Percentiles rank a stretch among this genome's conserved stretches.
Evolutionary conservation across 1,140 invertebrate species (phyloP).

Genomic region (Bradysia coprophila): DNA sequence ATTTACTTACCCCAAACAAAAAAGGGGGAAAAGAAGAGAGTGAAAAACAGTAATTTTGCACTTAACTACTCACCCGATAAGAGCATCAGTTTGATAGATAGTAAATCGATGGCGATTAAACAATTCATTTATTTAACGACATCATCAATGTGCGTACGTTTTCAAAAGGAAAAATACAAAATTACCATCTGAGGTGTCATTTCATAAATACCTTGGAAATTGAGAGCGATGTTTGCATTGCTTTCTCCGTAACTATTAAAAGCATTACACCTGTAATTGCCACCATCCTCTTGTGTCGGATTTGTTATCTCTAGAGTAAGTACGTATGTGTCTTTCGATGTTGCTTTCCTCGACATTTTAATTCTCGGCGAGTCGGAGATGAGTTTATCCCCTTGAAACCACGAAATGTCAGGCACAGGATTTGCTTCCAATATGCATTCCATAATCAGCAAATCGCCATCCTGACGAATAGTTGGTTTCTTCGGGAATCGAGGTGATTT

Average conservation of each 20-base stretch:
- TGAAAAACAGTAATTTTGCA: no score
- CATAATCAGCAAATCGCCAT: slow-evolving; percentile 85
- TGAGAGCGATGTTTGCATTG: slow-evolving; percentile 98
- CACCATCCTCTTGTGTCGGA: slow-evolving; percentile 87
- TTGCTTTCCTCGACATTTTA: slow-evolving; percentile 69
- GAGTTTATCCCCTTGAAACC: slow-evolving; percentile 76
- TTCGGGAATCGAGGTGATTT: slow-evolving; percentile 92
- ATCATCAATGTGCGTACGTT: no score
- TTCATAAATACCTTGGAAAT: slow-evolving; percentile 99
- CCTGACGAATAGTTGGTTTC: slow-evolving; percentile 91
- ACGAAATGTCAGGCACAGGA: slow-evolving; percentile 86
- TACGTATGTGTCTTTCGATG: slow-evolving; percentile 75
- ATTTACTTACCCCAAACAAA: no score
- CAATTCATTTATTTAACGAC: no score
- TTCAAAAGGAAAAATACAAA: no score
- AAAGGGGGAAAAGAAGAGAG: no score
- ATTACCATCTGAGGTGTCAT: no score
- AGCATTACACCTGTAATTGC: slow-evolving; percentile 96
- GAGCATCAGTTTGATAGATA: no score
- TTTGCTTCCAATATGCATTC: slow-evolving; percentile 90
- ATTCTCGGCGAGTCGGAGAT: slow-evolving; percentile 65
- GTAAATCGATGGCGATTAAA: no score
- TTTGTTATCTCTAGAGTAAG: slow-evolving; percentile 83
- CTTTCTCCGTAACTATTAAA: slow-evolving; percentile 96
- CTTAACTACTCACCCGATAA: no score